These are phyloP conservation scores for Sebastes nivosus DNA, from an alignment of 2,797 vertebrate species.

Conservation along the genomic window DNA sequence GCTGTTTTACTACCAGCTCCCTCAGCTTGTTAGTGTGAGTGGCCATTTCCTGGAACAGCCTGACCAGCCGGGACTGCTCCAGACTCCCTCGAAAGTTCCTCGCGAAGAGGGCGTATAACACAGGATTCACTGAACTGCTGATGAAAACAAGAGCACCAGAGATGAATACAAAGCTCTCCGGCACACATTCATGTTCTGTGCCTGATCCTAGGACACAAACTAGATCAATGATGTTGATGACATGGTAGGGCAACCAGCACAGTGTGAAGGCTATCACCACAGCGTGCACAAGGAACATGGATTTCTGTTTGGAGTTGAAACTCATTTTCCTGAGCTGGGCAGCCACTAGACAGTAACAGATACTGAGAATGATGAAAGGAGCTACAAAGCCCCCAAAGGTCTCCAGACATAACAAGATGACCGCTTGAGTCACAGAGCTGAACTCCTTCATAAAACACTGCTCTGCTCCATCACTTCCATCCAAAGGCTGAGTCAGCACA, in stretches of 20 bases:
- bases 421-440: constrained; percentile 53
- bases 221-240: constrained; percentile 72
- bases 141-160: constrained; percentile 83
- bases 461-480: neutral
- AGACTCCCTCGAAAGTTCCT: constrained; percentile 75
- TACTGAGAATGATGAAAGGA: constrained; percentile 79
- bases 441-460: constrained; percentile 72
- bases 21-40: constrained; percentile 45
- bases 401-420: constrained; percentile 72
- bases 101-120: constrained; percentile 82
- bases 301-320: constrained; percentile 78
- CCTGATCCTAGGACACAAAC: constrained; percentile 35
- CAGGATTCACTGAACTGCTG: constrained; percentile 85
- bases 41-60: constrained; percentile 81
- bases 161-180: constrained; percentile 59
- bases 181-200: constrained; percentile 53
- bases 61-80: constrained; percentile 66
- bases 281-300: constrained; percentile 73
- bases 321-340: constrained; percentile 76
- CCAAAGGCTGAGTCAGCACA: constrained; percentile 67
- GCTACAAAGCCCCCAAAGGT: constrained; percentile 82
- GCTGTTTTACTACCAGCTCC: constrained; percentile 39
- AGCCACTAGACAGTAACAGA: constrained; percentile 80
- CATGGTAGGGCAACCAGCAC: constrained; percentile 87
- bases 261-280: constrained; percentile 80